phyloP scores from a whole-genome alignment of 2,113 vertebrate species.

The Callorhinus ursinus region DNA sequence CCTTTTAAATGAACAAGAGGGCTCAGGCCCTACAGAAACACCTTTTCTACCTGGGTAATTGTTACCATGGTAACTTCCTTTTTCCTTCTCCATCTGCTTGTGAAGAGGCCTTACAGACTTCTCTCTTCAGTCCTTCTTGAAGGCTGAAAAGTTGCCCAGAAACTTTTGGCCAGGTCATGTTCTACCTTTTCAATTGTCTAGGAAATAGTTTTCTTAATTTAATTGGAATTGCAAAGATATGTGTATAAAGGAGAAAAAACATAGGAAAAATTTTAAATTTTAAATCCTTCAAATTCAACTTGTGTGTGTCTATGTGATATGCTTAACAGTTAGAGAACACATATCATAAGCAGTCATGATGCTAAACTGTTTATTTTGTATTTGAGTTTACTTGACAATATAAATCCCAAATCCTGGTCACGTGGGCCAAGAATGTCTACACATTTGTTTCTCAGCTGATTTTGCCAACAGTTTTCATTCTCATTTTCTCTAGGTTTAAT shows the following conservation, averaged over 20 bases:
- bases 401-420: background rate
- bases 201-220: background rate
- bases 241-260: background rate
- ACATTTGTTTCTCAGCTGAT: background rate
- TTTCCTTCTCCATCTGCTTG: background rate
- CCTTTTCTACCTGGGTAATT: background rate
- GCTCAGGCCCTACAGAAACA: background rate
- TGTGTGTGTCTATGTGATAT: background rate
- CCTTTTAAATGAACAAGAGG: background rate
- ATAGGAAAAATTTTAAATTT: background rate
- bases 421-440: background rate
- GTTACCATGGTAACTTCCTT: constrained; percentile 45
- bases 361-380: background rate
- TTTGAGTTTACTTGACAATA: background rate
- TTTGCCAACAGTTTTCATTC: background rate
- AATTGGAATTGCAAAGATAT: background rate
- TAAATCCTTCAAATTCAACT: background rate
- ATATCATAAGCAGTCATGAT: background rate
- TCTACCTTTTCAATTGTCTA: background rate
- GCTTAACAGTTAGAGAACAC: background rate
- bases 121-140: background rate
- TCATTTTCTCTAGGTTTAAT: constrained; percentile 13
- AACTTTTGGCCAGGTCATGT: background rate
- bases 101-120: background rate
- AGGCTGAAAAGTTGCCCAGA: background rate